Conservation (phyloP, 2,113 vertebrate genomes). For the Erythrocercus mccallii region DNA sequence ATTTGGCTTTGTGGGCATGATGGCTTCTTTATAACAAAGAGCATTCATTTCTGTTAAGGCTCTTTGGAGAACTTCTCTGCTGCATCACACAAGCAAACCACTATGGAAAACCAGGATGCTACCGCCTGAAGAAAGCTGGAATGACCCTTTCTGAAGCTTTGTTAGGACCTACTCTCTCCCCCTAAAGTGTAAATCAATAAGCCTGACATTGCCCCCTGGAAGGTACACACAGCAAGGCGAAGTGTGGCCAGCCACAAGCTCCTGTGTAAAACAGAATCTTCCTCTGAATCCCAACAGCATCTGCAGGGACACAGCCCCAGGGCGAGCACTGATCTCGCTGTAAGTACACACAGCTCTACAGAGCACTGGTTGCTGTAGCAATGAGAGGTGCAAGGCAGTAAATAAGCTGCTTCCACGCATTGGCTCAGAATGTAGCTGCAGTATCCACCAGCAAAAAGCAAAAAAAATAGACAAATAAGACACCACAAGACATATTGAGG, state of each 20-base stretch:
- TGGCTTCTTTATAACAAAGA: not conserved
- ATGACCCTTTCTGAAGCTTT: not conserved
- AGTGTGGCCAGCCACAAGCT: slow-evolving; percentile 46
- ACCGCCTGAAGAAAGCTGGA: not conserved
- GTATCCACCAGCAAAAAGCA: slow-evolving; percentile 3
- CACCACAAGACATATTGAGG: not conserved
- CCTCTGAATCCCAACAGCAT: not conserved
- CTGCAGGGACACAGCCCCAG: not conserved
- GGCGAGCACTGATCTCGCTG: not conserved
- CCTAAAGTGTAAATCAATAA: not conserved
- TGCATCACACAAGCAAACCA: not conserved
- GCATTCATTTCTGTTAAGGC: not conserved
- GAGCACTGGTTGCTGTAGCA: slow-evolving; percentile 49
- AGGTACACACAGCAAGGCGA: slow-evolving; percentile 58
- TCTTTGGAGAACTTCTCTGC: not conserved
- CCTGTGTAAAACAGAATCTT: not conserved
- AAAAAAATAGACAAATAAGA: not conserved
- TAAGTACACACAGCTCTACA: not conserved
- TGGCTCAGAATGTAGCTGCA: not conserved
- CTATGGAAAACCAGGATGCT: not conserved
- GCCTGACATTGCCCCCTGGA: slow-evolving; percentile 61
- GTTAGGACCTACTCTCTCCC: not conserved
- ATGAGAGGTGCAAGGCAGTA: slow-evolving; percentile 48
- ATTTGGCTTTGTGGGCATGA: not conserved
- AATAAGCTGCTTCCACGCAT: slow-evolving; percentile 41